These are phyloP conservation scores for Mormyrus proboscirostris DNA, from an alignment of 2,797 vertebrate species.

Conservation along the genomic window DNA sequence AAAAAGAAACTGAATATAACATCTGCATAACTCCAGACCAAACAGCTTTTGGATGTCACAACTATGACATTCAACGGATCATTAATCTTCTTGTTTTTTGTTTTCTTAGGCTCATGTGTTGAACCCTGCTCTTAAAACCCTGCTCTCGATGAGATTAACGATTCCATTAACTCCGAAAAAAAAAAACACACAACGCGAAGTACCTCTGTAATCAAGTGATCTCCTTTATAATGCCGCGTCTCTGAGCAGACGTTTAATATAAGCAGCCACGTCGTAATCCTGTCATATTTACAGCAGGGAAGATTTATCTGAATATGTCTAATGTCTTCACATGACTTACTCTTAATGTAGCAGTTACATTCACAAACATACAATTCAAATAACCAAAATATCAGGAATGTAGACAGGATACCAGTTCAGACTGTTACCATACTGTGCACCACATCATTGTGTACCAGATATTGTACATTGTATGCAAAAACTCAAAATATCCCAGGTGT, in stretches of 20 bases:
- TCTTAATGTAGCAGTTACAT: not conserved
- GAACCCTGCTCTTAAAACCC: not conserved
- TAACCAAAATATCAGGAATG: not conserved
- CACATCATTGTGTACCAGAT: not conserved
- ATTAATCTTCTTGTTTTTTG: not conserved
- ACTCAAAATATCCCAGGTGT: not conserved
- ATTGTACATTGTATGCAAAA: not conserved
- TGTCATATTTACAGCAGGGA: constrained; percentile 6
- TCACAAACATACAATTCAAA: not conserved
- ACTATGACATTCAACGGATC: not conserved
- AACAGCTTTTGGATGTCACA: constrained; percentile 7
- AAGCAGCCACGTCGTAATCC: not conserved
- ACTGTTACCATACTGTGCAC: not conserved
- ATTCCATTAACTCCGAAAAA: not conserved
- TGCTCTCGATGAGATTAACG: not conserved
- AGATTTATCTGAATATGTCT: not conserved
- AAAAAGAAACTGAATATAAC: constrained; percentile 6
- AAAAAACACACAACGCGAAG: not conserved
- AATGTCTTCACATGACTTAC: not conserved
- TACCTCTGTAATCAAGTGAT: not conserved
- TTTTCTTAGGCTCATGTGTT: not conserved
- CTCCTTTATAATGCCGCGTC: not conserved
- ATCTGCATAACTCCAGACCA: constrained; percentile 4
- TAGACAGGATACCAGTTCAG: not conserved
- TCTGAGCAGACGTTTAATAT: not conserved